Conservation (phyloP, 2,113 vertebrate genomes). For the Bostrychus sinensis region DNA sequence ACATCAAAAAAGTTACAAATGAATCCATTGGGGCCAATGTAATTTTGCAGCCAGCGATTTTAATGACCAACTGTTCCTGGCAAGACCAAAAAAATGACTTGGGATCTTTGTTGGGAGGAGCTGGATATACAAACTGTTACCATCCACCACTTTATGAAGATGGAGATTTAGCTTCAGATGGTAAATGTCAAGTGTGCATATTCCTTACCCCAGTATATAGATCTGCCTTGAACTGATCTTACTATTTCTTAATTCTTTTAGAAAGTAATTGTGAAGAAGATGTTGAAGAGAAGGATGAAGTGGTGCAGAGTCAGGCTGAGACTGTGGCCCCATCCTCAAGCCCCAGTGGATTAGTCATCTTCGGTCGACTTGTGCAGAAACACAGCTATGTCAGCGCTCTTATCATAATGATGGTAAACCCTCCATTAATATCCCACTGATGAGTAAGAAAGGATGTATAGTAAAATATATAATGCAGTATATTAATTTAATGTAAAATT, state of each 20-base stretch:
- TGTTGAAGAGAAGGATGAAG: slow-evolving; percentile 40
- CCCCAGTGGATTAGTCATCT: slow-evolving; percentile 64
- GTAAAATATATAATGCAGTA: not conserved
- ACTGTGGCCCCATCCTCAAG: slow-evolving; percentile 31
- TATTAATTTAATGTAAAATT: too few relatives aligned
- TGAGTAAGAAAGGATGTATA: not conserved
- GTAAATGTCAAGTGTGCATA: too few relatives aligned
- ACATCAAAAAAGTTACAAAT: not conserved
- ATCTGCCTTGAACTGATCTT: not conserved
- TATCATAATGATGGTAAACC: slow-evolving; percentile 84
- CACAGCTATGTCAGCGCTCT: slow-evolving; percentile 84
- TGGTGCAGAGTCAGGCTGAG: slow-evolving; percentile 36
- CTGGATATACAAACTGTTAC: slow-evolving; percentile 60
- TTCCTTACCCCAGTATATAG: too few relatives aligned
- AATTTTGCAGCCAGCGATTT: slow-evolving; percentile 61
- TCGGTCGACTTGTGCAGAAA: slow-evolving; percentile 79
- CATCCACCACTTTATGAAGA: slow-evolving; percentile 56
- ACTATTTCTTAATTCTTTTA: not conserved
- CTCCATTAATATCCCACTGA: not conserved
- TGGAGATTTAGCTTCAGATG: slow-evolving; percentile 44
- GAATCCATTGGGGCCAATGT: not conserved
- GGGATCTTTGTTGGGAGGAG: slow-evolving; percentile 57
- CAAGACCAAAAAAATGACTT: slow-evolving; percentile 48
- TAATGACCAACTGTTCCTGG: slow-evolving; percentile 60
- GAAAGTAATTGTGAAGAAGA: slow-evolving; percentile 34